These are phyloP conservation scores for Anguilla anguilla DNA, from an alignment of 2,797 vertebrate genomes.

Conservation along the genomic window DNA sequence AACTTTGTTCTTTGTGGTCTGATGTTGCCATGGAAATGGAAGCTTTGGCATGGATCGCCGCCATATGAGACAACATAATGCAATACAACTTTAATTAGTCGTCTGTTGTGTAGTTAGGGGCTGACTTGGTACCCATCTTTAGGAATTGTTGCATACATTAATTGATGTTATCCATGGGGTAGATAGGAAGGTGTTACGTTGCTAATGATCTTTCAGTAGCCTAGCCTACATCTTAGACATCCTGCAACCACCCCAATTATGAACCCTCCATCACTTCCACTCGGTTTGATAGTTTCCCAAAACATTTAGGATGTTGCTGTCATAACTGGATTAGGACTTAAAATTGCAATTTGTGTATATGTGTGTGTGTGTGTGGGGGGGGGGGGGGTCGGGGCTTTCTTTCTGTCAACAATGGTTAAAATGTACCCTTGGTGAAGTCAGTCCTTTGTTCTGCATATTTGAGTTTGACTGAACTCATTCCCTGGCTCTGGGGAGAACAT, in stretches of 20 bases:
- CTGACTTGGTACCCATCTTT: slow-evolving; percentile 11
- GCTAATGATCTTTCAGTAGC: not conserved
- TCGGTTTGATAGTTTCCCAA: not conserved
- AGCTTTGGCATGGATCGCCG: slow-evolving; percentile 23
- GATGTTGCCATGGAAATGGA: slow-evolving; percentile 39
- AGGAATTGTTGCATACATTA: not conserved
- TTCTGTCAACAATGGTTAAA: slow-evolving; percentile 42
- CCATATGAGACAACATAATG: slow-evolving; percentile 29
- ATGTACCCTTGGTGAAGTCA: slow-evolving; percentile 41
- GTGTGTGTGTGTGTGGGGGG: not conserved
- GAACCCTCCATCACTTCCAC: not conserved
- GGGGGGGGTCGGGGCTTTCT: slow-evolving; percentile 19
- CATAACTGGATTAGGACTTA: too few species aligned
- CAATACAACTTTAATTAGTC: slow-evolving; percentile 38
- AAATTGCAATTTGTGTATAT: not conserved
- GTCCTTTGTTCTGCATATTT: slow-evolving; percentile 48
- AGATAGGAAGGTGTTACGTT: not conserved
- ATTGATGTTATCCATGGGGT: not conserved
- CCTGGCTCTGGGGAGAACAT: slow-evolving; percentile 35
- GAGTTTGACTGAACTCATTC: slow-evolving; percentile 49
- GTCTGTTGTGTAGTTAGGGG: slow-evolving; percentile 22
- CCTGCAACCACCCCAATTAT: not conserved
- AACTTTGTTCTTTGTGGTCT: slow-evolving; percentile 33
- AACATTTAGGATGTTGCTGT: not conserved
- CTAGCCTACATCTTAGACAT: not conserved